Evolutionary conservation across 2,888 invertebrate species (phyloP).

Genomic region (Osmoderma eremita): DNA sequence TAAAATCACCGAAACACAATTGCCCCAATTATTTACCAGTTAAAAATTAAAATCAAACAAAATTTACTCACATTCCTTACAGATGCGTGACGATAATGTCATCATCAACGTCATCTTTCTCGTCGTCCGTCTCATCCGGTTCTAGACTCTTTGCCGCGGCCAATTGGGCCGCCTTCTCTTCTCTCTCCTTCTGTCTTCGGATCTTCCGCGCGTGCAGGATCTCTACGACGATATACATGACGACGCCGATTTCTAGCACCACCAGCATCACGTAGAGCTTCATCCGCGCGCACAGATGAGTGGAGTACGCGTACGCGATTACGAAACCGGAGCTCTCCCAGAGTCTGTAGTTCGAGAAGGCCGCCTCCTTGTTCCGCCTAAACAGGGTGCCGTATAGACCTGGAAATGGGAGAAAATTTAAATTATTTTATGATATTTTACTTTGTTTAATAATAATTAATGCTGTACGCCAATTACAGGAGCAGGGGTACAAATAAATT

Average conservation of each 20-base stretch:
- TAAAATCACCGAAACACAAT: neutral
- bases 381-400: slow-evolving; percentile 88
- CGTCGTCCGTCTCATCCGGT: slow-evolving; percentile 84
- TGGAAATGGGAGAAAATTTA: slow-evolving; percentile 63
- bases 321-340: slow-evolving; percentile 94
- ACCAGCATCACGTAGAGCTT: slow-evolving; percentile 86
- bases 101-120: slow-evolving; percentile 88
- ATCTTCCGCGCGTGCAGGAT: slow-evolving; percentile 85
- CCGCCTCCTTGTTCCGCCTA: slow-evolving; percentile 89
- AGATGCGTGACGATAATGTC: slow-evolving; percentile 89
- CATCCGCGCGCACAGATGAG: slow-evolving; percentile 84
- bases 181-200: slow-evolving; percentile 75
- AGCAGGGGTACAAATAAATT: too few species aligned
- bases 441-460: slow-evolving; percentile 10
- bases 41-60: slow-evolving; percentile 17
- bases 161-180: slow-evolving; percentile 69
- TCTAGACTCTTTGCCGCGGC: slow-evolving; percentile 54
- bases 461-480: neutral
- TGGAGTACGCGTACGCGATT: slow-evolving; percentile 89
- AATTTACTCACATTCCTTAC: slow-evolving; percentile 61
- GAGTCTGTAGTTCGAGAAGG: slow-evolving; percentile 89
- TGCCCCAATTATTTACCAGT: too few species aligned
- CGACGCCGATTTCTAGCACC: slow-evolving; percentile 78
- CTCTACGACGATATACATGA: slow-evolving; percentile 84
- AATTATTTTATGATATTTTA: too few species aligned